Evolutionary conservation across 2,888 invertebrate genomes (phyloP).

Genomic region (Fragum sueziense): DNA sequence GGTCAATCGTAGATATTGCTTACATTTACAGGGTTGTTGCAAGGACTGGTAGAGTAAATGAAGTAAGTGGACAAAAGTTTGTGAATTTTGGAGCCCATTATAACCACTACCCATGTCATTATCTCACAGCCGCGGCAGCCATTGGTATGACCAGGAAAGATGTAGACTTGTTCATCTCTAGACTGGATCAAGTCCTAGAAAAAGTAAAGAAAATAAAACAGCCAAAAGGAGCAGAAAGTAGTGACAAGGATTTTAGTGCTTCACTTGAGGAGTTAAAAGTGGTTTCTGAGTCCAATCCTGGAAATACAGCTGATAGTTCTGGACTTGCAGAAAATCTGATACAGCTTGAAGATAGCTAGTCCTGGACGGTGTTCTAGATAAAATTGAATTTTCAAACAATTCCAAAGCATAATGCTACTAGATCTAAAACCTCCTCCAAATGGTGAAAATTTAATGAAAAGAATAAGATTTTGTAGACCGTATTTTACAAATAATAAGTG

Average conservation of each 20-base stretch:
- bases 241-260: background rate
- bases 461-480: too few species aligned
- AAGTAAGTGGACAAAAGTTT: conserved; percentile 77
- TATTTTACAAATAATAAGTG: too few species aligned
- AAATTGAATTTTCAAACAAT: too few species aligned
- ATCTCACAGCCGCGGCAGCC: conserved; percentile 89
- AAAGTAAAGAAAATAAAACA: conserved; percentile 67
- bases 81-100: conserved; percentile 88
- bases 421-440: too few species aligned
- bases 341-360: background rate
- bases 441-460: too few species aligned
- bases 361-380: too few species aligned
- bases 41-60: conserved; percentile 66
- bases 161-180: conserved; percentile 87
- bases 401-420: too few species aligned
- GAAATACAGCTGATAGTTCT: background rate
- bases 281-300: background rate
- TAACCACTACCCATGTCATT: conserved; percentile 85
- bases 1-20: too few species aligned
- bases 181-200: conserved; percentile 86
- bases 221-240: background rate
- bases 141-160: conserved; percentile 87
- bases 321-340: background rate
- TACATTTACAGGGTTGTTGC: conserved; percentile 81
- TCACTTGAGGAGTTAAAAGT: background rate